Conservation (phyloP, 2,113 vertebrate species). For the Gymnogyps californianus region DNA sequence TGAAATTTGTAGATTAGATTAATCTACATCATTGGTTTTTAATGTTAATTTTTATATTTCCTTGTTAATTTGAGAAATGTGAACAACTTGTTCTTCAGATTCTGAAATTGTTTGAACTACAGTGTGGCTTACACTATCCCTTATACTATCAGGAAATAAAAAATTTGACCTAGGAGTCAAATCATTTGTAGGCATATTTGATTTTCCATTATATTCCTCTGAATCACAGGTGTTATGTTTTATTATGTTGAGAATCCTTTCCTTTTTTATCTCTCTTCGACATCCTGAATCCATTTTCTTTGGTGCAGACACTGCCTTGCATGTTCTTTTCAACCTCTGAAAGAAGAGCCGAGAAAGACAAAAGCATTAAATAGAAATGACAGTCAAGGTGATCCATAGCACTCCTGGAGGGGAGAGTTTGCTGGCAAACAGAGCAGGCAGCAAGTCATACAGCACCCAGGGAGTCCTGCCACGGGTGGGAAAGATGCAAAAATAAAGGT, state of each 20-base stretch:
- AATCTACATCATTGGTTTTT: background rate
- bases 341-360: slow-evolving; percentile 33
- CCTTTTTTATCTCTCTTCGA: background rate
- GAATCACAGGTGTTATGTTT: background rate
- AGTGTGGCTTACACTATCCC: background rate
- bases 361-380: slow-evolving; percentile 38
- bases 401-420: slow-evolving; percentile 1
- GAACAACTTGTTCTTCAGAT: background rate
- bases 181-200: background rate
- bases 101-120: background rate
- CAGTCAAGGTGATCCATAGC: slow-evolving; percentile 59
- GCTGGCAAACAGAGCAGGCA: background rate
- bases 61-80: background rate
- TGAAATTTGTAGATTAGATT: background rate
- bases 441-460: background rate
- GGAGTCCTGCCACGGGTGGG: background rate
- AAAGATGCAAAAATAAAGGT: background rate
- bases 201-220: background rate
- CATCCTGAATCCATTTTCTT: slow-evolving; percentile 56
- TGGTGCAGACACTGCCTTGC: slow-evolving; percentile 31
- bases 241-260: background rate
- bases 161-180: background rate
- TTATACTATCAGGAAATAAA: background rate
- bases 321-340: slow-evolving; percentile 44
- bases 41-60: background rate